phyloP scores from a whole-genome alignment of 2,888 invertebrate species.

The Epiblema foenella region DNA sequence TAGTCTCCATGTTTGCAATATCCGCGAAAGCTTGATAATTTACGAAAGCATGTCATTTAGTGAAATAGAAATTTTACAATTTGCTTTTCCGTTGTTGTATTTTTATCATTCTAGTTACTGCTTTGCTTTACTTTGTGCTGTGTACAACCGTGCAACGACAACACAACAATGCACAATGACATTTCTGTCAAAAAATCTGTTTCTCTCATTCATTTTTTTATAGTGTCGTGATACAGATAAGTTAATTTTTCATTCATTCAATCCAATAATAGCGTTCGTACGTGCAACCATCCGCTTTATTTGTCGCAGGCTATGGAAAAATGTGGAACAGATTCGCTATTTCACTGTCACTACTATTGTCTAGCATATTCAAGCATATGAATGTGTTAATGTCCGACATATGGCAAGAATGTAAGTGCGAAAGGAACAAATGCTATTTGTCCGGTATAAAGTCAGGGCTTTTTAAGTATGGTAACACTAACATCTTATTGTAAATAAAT shows the following conservation, averaged over 20 bases:
- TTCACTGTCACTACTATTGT: no score
- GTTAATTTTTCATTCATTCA: no score
- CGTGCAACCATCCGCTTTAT: no score
- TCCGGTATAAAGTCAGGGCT: no score
- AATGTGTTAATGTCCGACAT: no score
- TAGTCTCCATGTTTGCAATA: constrained; percentile 70
- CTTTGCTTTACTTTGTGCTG: constrained; percentile 5
- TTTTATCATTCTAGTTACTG: constrained; percentile 1
- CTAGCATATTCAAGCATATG: no score
- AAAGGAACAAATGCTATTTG: no score
- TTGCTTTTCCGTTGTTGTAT: not conserved
- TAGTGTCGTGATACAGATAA: not conserved
- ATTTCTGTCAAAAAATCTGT: constrained; percentile 13
- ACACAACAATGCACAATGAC: constrained; percentile 23
- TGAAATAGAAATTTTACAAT: not conserved
- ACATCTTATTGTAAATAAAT: constrained; percentile 70
- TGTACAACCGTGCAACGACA: not conserved
- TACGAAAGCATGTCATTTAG: not conserved
- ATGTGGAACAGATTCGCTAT: no score
- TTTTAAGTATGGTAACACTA: constrained; percentile 55
- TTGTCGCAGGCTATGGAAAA: no score
- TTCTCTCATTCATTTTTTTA: no score
- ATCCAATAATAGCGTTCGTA: no score
- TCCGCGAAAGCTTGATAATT: not conserved
- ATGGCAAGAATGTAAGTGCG: no score